A percentile compares a stretch with the other conserved stretches of the same genome.
phyloP scores from a whole-genome alignment of 2,888 invertebrate genomes.

The Andrena camellia region DNA sequence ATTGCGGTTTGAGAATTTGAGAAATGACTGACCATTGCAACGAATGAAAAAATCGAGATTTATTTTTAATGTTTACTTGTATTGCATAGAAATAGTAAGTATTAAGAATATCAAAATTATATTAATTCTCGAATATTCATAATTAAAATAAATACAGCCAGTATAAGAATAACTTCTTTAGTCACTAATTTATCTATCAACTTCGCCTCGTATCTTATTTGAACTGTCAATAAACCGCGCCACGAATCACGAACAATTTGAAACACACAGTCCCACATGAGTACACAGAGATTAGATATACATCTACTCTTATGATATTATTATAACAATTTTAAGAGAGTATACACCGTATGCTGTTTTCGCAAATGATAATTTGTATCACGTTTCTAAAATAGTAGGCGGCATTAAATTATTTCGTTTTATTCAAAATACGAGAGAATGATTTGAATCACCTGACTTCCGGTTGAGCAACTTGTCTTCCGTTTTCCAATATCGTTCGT shows the following conservation, averaged over 20 bases:
- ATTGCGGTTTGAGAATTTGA: no score
- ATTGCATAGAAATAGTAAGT: no score
- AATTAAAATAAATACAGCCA: neutral
- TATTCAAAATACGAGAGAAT: neutral
- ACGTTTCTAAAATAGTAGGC: neutral
- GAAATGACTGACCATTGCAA: no score
- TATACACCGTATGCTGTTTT: neutral
- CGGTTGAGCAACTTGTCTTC: neutral
- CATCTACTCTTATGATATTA: neutral
- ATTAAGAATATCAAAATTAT: neutral
- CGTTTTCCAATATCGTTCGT: neutral
- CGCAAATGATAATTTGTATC: neutral
- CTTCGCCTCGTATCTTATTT: conserved; percentile 1
- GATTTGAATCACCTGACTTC: neutral
- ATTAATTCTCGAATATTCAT: neutral
- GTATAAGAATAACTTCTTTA: neutral
- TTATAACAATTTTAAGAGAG: neutral
- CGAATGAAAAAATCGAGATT: no score
- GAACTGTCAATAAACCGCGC: conserved; percentile 16
- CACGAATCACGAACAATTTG: neutral
- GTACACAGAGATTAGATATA: conserved; percentile 8
- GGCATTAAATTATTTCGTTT: neutral
- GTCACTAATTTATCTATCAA: neutral
- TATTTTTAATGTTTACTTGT: no score
- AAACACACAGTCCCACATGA: neutral